Percentiles rank a stretch among this genome's conserved stretches.
Evolutionary conservation across 2,797 vertebrate species (phyloP).

Genomic region (Eulemur coronatus): DNA sequence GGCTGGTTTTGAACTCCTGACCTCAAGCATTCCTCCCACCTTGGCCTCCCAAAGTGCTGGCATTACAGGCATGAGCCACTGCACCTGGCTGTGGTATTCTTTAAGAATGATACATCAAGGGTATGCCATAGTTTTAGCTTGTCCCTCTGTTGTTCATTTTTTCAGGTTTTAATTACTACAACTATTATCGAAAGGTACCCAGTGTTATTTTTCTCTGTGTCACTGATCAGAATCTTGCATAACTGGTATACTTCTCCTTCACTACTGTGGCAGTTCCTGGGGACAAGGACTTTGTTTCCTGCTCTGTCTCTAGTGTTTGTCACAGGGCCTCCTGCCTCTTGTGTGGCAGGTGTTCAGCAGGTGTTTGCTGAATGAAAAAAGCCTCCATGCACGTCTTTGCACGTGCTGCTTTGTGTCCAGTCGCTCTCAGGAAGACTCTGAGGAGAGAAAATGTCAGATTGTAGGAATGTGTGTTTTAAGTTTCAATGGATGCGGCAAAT

Average conservation of each 20-base stretch:
- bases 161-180: neutral
- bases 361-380: fast-evolving
- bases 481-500: fast-evolving
- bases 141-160: neutral
- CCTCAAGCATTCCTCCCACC: neutral
- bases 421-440: neutral
- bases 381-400: fast-evolving
- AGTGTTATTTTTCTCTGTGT: neutral
- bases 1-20: neutral
- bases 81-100: neutral
- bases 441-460: neutral
- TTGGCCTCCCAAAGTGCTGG: neutral
- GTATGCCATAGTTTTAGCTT: neutral
- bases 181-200: neutral
- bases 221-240: fast-evolving
- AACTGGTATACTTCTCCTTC: fast-evolving
- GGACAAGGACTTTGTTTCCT: neutral
- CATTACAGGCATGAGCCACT: neutral
- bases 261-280: no score
- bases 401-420: fast-evolving
- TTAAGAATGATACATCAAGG: neutral
- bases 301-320: fast-evolving
- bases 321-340: no score
- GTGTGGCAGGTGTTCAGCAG: neutral
- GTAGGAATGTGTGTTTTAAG: neutral